These are phyloP conservation scores for Troides aeacus DNA, from an alignment of 2,888 invertebrate genomes.

Conservation along the genomic window DNA sequence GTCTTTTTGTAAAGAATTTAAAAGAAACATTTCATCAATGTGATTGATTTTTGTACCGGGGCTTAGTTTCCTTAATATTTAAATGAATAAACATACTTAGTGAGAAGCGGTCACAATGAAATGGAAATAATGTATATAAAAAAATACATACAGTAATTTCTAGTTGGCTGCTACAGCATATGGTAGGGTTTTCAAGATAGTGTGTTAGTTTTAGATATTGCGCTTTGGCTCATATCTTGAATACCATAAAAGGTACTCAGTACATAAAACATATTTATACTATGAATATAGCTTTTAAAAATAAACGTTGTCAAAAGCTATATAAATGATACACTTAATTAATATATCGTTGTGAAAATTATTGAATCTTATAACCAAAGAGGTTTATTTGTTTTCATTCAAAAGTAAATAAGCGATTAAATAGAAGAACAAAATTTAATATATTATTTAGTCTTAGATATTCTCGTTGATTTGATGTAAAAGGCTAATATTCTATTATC, in stretches of 20 bases:
- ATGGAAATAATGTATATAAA: conserved; percentile 67
- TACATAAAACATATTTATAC: too few relatives aligned
- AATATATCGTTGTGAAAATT: not conserved
- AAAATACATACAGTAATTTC: conserved; percentile 45
- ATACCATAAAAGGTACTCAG: conserved; percentile 1
- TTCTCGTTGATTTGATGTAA: too few relatives aligned
- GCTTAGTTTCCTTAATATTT: not conserved
- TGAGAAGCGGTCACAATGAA: conserved; percentile 56
- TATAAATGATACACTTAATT: not conserved
- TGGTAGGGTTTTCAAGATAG: conserved; percentile 50
- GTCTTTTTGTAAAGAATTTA: not conserved
- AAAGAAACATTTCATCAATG: not conserved
- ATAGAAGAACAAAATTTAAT: not conserved
- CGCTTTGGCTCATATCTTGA: conserved; percentile 22
- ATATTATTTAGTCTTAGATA: too few relatives aligned
- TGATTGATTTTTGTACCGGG: not conserved
- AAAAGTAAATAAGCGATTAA: not conserved
- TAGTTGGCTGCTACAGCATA: conserved; percentile 51
- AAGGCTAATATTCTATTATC: too few relatives aligned
- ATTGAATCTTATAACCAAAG: not conserved
- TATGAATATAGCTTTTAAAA: not conserved
- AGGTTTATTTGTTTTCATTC: not conserved
- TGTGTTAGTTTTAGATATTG: conserved; percentile 38
- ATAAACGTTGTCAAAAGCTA: not conserved
- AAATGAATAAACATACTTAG: conserved; percentile 13